Conservation (phyloP, 2,113 vertebrate species). For the Stictonetta naevosa region DNA sequence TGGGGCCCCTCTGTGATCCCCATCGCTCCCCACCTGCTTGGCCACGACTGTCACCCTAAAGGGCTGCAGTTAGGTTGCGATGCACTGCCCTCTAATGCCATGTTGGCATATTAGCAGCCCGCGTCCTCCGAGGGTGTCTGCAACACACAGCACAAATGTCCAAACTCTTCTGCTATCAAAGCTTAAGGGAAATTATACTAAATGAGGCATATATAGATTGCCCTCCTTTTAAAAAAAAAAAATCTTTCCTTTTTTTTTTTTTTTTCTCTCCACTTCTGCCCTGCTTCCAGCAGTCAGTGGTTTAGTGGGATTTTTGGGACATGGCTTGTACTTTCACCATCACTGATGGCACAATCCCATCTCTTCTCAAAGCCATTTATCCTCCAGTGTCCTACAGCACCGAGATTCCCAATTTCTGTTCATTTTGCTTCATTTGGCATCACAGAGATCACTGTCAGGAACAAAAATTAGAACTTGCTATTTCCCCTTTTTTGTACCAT, state of each 20-base stretch:
- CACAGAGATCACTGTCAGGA: not conserved
- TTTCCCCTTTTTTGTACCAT: not conserved
- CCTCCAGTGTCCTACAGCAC: not conserved
- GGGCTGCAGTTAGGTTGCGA: not conserved
- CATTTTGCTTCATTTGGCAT: not conserved
- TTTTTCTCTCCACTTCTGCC: not conserved
- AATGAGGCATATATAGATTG: not conserved
- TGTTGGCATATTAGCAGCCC: not conserved
- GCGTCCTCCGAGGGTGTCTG: not conserved
- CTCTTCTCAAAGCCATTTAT: not conserved
- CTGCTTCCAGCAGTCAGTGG: not conserved
- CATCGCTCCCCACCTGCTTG: not conserved
- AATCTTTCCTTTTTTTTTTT: no score
- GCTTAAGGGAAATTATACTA: not conserved
- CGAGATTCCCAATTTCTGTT: not conserved
- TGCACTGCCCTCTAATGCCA: constrained; percentile 43
- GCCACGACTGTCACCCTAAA: not conserved
- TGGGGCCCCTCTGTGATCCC: not conserved
- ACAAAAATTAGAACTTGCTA: not conserved
- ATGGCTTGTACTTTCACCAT: not conserved
- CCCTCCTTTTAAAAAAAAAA: no score
- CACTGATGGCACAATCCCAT: not conserved
- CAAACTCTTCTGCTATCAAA: not conserved
- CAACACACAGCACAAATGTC: fast-evolving
- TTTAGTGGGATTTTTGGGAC: not conserved